Evolutionary conservation across 2,888 invertebrate genomes (phyloP), one percentile per base, ranked within the genome.

Genomic region (Cenopis cana): DNA sequence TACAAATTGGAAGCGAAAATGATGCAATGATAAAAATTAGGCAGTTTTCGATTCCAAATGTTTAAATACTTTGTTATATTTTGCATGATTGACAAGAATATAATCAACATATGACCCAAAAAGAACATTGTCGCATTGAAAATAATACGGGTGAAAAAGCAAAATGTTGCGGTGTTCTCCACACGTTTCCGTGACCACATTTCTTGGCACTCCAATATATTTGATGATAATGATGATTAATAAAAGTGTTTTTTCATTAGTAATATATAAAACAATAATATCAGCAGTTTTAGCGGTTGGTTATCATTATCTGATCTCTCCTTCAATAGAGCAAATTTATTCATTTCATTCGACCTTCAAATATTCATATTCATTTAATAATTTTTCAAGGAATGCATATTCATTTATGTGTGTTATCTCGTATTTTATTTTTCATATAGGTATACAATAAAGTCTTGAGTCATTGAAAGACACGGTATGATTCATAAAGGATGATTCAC

Each of bases 11-110:
- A 77, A 78, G 76, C 74, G 74, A 76, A 75, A 76, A 71, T 52
- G 46, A 46, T 14, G 17, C 33, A 54, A 10, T n/a, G 24, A 60
- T 38, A 50, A 54, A 29, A n/a, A n/a, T 12, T 36, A 41, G 11
- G 38, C 24, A 38, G 8, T 73, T 74, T 75, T 81, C 83, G 79
- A 82, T 80, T 81, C 81, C 82, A 82, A 83, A 84, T 24, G 4
- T 76, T 76, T 74, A 73, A 76, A 20, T 14, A 38, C n/a, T 76
- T 76, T 77, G 74, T 80, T 77, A 56, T 17, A 8, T 14, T 33
- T 33, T 5, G n/a, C 20, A 24, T 52, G 24, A 6, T 20, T 52
- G 12, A 46, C 20, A 24, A 52, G 11, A 20, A 12, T 52, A 8
- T 55, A 12, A 29, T 24, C 10, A 55, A 64, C 36, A 20, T 62